A percentile compares a stretch with the other conserved stretches of the same genome.
These are phyloP conservation scores for Abrostola tripartita DNA, from an alignment of 2,888 invertebrate species.

Conservation along the genomic window DNA sequence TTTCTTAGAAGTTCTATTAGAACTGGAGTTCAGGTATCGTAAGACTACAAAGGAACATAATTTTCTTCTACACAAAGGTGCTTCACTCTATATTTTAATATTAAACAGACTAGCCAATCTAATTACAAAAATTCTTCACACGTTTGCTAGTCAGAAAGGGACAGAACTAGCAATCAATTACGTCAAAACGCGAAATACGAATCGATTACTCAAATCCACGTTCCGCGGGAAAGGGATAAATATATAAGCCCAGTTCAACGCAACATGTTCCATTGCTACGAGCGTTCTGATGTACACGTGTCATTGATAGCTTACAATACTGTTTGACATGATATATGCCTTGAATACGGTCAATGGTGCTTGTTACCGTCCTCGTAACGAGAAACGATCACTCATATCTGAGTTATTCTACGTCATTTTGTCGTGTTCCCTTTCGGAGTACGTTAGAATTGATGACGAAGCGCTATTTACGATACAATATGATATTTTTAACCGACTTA, in stretches of 20 bases:
- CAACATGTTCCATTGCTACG: neutral
- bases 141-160: no score
- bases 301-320: conserved; percentile 1
- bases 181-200: neutral
- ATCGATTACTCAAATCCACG: neutral
- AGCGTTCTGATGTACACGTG: neutral
- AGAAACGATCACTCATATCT: conserved; percentile 1
- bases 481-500: neutral
- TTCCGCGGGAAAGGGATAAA: neutral
- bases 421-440: neutral
- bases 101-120: neutral
- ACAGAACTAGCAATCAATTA: no score
- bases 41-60: no score
- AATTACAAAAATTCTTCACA: no score
- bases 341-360: conserved; percentile 1
- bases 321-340: neutral
- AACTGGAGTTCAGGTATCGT: no score
- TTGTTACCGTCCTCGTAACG: neutral
- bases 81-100: no score
- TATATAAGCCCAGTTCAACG: neutral
- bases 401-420: neutral
- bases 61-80: no score
- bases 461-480: neutral
- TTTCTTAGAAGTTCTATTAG: no score
- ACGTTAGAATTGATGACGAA: neutral